phyloP scores from a whole-genome alignment of 2,888 invertebrate species.

The Ectemnius continuus region DNA sequence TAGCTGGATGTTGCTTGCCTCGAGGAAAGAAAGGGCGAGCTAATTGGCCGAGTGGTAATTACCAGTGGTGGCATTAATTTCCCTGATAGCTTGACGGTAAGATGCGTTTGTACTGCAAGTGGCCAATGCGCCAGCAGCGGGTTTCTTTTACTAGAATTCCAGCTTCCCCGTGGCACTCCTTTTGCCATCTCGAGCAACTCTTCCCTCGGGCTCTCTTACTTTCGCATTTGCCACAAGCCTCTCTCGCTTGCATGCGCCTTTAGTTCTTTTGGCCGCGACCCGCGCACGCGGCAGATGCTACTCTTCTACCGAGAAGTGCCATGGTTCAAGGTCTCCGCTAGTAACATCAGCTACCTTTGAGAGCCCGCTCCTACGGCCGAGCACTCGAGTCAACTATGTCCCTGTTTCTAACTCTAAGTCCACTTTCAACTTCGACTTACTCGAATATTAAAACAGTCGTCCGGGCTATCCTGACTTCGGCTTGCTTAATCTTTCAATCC shows the following conservation, averaged over 20 bases:
- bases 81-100: neutral
- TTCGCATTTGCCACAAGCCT: constrained; percentile 5
- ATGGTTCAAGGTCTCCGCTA: constrained; percentile 29
- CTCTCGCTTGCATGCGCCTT: neutral
- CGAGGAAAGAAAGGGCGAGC: constrained; percentile 1
- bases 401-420: no score
- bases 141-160: constrained; percentile 7
- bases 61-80: constrained; percentile 1
- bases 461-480: no score
- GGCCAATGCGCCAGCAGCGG: neutral
- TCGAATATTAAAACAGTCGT: no score
- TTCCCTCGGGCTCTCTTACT: neutral
- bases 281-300: constrained; percentile 17
- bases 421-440: no score
- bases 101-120: neutral
- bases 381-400: neutral
- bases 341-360: constrained; percentile 9
- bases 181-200: constrained; percentile 3
- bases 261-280: constrained; percentile 15
- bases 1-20: no score
- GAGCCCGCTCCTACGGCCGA: constrained; percentile 19
- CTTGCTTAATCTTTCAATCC: no score
- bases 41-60: constrained; percentile 2
- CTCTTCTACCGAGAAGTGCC: constrained; percentile 27
- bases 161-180: neutral